Evolutionary conservation across 2,113 vertebrate genomes (phyloP).

Genomic region (Anolis sagrei): DNA sequence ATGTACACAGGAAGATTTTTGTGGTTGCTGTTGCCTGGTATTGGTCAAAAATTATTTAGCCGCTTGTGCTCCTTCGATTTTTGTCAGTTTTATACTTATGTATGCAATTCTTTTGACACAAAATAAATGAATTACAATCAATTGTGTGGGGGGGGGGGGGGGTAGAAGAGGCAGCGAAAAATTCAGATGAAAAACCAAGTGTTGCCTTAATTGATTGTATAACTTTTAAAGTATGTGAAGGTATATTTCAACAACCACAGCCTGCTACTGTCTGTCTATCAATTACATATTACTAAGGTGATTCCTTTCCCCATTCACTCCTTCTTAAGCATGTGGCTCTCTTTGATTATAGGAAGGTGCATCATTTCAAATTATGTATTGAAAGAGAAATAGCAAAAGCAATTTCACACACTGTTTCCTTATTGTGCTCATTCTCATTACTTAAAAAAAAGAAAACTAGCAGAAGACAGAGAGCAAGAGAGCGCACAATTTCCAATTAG

Average conservation of each 20-base stretch:
- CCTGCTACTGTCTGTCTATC: background rate
- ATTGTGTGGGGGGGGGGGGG: no score
- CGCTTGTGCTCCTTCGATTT: no score
- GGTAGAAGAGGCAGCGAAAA: no score
- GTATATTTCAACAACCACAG: background rate
- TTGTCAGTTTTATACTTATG: no score
- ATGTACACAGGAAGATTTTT: no score
- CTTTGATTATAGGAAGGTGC: slow-evolving; percentile 15
- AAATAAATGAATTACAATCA: no score
- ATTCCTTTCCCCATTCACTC: background rate
- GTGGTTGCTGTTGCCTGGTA: no score
- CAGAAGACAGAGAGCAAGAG: background rate
- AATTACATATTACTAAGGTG: slow-evolving; percentile 2
- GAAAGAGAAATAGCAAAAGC: slow-evolving; percentile 46
- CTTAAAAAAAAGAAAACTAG: slow-evolving; percentile 17
- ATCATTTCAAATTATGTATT: slow-evolving; percentile 38
- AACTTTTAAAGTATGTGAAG: no score
- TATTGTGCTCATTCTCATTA: slow-evolving; percentile 36
- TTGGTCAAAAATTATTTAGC: no score
- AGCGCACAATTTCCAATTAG: slow-evolving; percentile 22
- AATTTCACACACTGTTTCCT: slow-evolving; percentile 58
- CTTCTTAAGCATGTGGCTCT: slow-evolving; percentile 13
- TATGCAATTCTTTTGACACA: no score
- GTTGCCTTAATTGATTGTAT: no score
- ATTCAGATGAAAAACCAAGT: no score